Evolutionary conservation across 2,113 vertebrate species (phyloP).

Genomic region (Chaetorhynchus papuensis): DNA sequence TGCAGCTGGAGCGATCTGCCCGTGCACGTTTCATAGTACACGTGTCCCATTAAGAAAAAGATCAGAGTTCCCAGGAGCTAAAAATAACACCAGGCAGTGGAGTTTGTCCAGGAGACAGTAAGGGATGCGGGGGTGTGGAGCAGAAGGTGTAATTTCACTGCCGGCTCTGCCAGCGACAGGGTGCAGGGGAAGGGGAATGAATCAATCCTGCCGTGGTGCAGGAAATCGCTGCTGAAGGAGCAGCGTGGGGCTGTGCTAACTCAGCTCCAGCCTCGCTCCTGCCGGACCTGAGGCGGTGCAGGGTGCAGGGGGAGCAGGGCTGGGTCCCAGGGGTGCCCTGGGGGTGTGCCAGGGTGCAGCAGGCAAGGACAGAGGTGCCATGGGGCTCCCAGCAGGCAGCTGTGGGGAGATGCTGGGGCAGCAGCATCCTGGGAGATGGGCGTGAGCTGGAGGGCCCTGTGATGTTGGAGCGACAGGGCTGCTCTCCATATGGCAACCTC

Average conservation of each 20-base stretch:
- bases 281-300: rapidly evolving
- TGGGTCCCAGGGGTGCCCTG: no score
- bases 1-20: neutral
- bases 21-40: neutral
- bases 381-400: neutral
- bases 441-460: neutral
- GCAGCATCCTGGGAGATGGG: rapidly evolving
- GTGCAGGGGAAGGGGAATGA: neutral
- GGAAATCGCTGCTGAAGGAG: neutral
- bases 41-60: slow-evolving; percentile 32
- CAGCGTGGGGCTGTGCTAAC: rapidly evolving
- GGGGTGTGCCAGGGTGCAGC: neutral
- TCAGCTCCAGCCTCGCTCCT: neutral
- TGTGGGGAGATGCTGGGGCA: neutral
- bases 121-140: neutral
- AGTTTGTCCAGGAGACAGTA: neutral
- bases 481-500: slow-evolving; percentile 52
- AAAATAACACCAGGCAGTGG: slow-evolving; percentile 30
- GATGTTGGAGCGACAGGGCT: slow-evolving; percentile 34
- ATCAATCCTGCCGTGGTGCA: neutral
- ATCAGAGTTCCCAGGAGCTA: slow-evolving; percentile 17
- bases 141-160: slow-evolving; percentile 17
- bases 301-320: neutral
- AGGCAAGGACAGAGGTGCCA: neutral
- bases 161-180: neutral